Base-by-base conservation (phyloP, 1,140 invertebrate genomes). In the Sarcophaga peregrina region DNA sequence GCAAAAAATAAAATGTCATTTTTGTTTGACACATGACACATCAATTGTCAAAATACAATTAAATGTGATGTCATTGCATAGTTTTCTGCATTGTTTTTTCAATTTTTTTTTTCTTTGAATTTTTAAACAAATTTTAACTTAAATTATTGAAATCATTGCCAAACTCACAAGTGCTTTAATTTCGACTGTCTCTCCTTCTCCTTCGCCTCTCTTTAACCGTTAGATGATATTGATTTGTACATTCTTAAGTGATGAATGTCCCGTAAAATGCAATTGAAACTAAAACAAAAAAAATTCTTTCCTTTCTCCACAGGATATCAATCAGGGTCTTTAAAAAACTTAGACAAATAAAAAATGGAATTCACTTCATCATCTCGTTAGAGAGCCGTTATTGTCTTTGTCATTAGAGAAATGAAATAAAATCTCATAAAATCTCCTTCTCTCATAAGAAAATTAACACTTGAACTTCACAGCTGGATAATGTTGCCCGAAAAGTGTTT, bases 31-130 rank as follows among this genome's bases (percentile, higher is more conserved):
- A 85, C 83, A 84, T 85, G 84, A 89, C 88, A 89, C 85, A 87
- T 89, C 87, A 89, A 89, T 89, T 89, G 88, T 89, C 88, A 89
- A 89, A 89, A 89, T 89, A 88, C 54, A 58, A 58, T 58, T 58
- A 58, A 58, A 58, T n/a, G 7, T n/a, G 6, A 58, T 7, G 7
- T n/a, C 13, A 58, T 58, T 37, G 25, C 25, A 58, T 58, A 58
- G 54, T 37, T 37, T 37, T 37, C 25, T 4, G 1, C 25, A 37
- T 4, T 2, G 25, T 37, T 37, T 37, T 37, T 37, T 37, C 4
- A 1, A 37, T 37, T 37, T 37, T 37, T 37, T 37, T 4, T 37
- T 4, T 37, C 4, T 37, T 37, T 4, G 25, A 37, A 37, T 37
- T 37, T 37, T 37, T 37, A 37, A 37, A 4, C 25, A 37, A 37